These are phyloP conservation scores for Fringilla coelebs DNA, from an alignment of 2,797 vertebrate genomes.

Conservation along the genomic window DNA sequence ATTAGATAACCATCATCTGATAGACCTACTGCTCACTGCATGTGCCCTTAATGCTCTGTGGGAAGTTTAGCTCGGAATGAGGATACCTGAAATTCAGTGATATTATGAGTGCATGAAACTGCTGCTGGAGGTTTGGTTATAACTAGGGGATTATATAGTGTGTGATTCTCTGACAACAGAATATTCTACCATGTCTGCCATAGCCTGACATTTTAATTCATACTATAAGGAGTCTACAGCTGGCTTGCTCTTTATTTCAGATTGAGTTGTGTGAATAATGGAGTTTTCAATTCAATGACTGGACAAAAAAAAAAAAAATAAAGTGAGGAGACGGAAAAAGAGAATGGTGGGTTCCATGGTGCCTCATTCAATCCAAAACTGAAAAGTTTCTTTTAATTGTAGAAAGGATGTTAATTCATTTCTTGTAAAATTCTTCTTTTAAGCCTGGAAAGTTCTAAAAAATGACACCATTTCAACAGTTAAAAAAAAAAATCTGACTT, in stretches of 20 bases:
- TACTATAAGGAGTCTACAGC: neutral
- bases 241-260: constrained; percentile 32
- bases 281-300: neutral
- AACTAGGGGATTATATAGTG: constrained; percentile 13
- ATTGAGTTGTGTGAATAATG: constrained; percentile 28
- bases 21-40: neutral
- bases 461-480: neutral
- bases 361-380: neutral
- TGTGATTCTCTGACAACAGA: neutral
- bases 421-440: neutral
- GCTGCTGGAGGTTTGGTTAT: constrained; percentile 42
- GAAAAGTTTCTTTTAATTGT: neutral
- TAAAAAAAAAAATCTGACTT: neutral
- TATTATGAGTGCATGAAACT: constrained; percentile 17
- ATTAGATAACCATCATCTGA: neutral
- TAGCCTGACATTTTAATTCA: constrained; percentile 38
- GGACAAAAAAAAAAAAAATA: neutral
- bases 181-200: neutral
- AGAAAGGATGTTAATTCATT: neutral
- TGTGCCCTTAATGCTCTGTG: constrained; percentile 24
- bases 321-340: neutral
- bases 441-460: neutral
- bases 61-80: constrained; percentile 8
- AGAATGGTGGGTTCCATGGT: neutral
- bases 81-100: constrained; percentile 25